Conservation (phyloP, 1,140 invertebrate genomes). For the Aphelinus atriplicis region DNA sequence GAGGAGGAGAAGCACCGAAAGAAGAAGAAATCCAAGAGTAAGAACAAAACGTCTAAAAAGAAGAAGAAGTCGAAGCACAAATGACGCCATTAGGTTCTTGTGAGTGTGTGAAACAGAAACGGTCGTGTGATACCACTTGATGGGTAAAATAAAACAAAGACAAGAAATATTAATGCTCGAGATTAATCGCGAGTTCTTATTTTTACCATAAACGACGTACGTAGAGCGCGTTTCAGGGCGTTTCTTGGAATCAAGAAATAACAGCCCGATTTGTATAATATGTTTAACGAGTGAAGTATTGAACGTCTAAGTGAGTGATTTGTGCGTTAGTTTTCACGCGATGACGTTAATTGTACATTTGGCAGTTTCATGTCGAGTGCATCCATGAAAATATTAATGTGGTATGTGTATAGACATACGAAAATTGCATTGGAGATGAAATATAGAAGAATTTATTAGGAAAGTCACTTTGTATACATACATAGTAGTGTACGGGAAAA, state of each 20-base stretch:
- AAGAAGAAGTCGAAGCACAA: slow-evolving; percentile 69
- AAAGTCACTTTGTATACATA: slow-evolving; percentile 28
- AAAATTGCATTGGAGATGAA: background rate
- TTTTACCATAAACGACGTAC: slow-evolving; percentile 16
- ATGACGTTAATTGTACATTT: background rate
- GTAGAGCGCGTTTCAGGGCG: slow-evolving; percentile 2
- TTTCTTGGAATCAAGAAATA: background rate
- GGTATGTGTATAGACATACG: background rate
- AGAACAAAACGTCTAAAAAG: slow-evolving; percentile 64
- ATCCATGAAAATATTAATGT: background rate
- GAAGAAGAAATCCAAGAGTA: slow-evolving; percentile 64
- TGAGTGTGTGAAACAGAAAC: background rate
- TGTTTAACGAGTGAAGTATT: slow-evolving; percentile 6
- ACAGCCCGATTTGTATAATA: slow-evolving; percentile 26
- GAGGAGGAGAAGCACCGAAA: slow-evolving; percentile 66
- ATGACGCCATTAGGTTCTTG: slow-evolving; percentile 50
- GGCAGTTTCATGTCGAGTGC: slow-evolving; percentile 5
- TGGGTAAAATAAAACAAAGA: background rate
- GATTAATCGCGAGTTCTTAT: slow-evolving; percentile 24
- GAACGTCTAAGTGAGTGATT: background rate
- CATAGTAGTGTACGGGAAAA: slow-evolving; percentile 29
- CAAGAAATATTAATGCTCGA: background rate
- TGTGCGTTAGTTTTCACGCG: slow-evolving; percentile 9
- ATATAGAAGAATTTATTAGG: slow-evolving; percentile 6
- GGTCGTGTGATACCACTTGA: background rate